Evolutionary conservation across 2,888 invertebrate species (phyloP).

Genomic region (Chymomyza procnemis): DNA sequence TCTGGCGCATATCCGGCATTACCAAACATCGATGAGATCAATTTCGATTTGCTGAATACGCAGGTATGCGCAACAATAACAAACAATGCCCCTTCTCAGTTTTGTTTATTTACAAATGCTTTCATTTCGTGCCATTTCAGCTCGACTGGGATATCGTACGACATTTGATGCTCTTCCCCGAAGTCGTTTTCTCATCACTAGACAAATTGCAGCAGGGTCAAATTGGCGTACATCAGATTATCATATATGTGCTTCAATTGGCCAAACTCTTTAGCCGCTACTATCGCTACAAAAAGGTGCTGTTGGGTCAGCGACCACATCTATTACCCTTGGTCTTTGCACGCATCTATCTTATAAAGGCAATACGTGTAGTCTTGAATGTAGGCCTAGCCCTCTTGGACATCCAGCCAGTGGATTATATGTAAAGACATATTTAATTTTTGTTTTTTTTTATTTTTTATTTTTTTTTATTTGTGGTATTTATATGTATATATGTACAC

Average conservation of each 20-base stretch:
- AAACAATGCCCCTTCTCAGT: background rate
- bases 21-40: slow-evolving; percentile 81
- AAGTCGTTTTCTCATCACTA: slow-evolving; percentile 81
- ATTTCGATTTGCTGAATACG: slow-evolving; percentile 83
- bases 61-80: slow-evolving; percentile 80
- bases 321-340: slow-evolving; percentile 84
- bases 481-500: too few species aligned
- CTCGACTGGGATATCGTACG: slow-evolving; percentile 88
- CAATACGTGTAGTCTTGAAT: slow-evolving; percentile 83
- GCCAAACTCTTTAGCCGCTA: slow-evolving; percentile 86
- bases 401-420: slow-evolving; percentile 84
- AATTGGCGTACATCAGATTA: slow-evolving; percentile 83
- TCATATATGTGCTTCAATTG: slow-evolving; percentile 83
- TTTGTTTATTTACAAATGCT: background rate
- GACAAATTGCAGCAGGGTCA: slow-evolving; percentile 79
- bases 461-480: background rate
- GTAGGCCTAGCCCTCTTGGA: slow-evolving; percentile 82
- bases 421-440: slow-evolving; percentile 78
- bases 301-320: slow-evolving; percentile 82
- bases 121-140: slow-evolving; percentile 76
- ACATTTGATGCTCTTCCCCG: slow-evolving; percentile 83
- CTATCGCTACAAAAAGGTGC: slow-evolving; percentile 84
- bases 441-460: background rate
- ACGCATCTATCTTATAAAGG: slow-evolving; percentile 84
- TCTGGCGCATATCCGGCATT: slow-evolving; percentile 82